Percentiles rank a stretch among this genome's conserved stretches.
Evolutionary conservation across 2,113 vertebrate species (phyloP).

Genomic region (Glaucomys volans): DNA sequence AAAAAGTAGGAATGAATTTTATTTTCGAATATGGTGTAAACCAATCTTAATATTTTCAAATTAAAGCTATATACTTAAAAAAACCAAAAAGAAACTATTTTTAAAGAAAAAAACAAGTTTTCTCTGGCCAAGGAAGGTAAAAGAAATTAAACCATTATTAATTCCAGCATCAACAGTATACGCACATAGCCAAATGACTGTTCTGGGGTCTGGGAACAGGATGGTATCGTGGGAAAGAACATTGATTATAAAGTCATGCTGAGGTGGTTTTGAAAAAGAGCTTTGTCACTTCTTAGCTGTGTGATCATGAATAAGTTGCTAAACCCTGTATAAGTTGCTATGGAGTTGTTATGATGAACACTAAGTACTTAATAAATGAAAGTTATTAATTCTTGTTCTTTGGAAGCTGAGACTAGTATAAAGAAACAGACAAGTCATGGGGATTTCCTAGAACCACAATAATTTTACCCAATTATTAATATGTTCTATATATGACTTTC

Average conservation of each 20-base stretch:
- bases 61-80: slow-evolving; percentile 61
- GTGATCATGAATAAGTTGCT: slow-evolving; percentile 53
- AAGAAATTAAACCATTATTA: slow-evolving; percentile 42
- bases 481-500: slow-evolving; percentile 7
- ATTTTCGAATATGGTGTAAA: slow-evolving; percentile 51
- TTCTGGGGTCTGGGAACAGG: not conserved
- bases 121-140: slow-evolving; percentile 53
- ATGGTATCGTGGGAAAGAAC: slow-evolving; percentile 60
- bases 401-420: slow-evolving; percentile 47
- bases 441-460: slow-evolving; percentile 54
- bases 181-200: not conserved
- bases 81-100: slow-evolving; percentile 60
- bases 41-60: slow-evolving; percentile 72
- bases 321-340: slow-evolving; percentile 71
- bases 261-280: slow-evolving; percentile 74
- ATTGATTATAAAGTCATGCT: slow-evolving; percentile 69
- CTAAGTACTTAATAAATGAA: slow-evolving; percentile 61
- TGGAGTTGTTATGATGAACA: slow-evolving; percentile 71
- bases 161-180: not conserved
- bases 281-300: slow-evolving; percentile 65
- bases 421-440: slow-evolving; percentile 14
- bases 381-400: slow-evolving; percentile 67
- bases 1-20: slow-evolving; percentile 47
- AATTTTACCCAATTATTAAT: slow-evolving; percentile 52
- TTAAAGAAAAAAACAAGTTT: slow-evolving; percentile 65